Evolutionary conservation across 2,888 invertebrate species (phyloP).

Genomic region (Drosophila kambysellisi): DNA sequence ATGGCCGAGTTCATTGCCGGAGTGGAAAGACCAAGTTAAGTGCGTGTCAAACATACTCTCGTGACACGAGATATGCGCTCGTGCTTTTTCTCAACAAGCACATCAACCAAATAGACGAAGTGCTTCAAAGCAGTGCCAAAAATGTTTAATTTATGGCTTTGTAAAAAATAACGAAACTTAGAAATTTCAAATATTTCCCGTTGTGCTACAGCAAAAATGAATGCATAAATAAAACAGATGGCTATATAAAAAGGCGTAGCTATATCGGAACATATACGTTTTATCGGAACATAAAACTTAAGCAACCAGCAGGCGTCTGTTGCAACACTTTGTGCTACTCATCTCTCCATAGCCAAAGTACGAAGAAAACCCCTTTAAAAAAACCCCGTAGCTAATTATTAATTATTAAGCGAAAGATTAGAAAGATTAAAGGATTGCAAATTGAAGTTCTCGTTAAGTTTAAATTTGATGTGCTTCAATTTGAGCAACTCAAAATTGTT

Average conservation of each 20-base stretch:
- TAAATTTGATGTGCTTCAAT: neutral
- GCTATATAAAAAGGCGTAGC: neutral
- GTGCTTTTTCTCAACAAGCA: neutral
- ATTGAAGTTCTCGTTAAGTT: neutral
- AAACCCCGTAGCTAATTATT: neutral
- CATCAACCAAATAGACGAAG: neutral
- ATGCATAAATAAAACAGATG: neutral
- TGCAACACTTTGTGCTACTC: neutral
- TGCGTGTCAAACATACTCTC: neutral
- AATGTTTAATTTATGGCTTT: neutral
- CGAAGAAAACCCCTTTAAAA: no score
- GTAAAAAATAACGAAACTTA: neutral
- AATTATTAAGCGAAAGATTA: neutral
- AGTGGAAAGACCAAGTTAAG: neutral
- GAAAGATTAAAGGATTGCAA: neutral
- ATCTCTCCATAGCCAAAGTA: no score
- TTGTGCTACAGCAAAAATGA: neutral
- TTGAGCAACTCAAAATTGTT: neutral
- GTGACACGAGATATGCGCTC: neutral
- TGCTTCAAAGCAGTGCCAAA: neutral
- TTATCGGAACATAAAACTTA: neutral
- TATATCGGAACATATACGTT: neutral
- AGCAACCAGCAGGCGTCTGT: neutral
- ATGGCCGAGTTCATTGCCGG: slow-evolving; percentile 59
- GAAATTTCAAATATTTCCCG: neutral